These are phyloP conservation scores for Cerastis rubricosa DNA, from an alignment of 2,888 invertebrate genomes.

Conservation along the genomic window DNA sequence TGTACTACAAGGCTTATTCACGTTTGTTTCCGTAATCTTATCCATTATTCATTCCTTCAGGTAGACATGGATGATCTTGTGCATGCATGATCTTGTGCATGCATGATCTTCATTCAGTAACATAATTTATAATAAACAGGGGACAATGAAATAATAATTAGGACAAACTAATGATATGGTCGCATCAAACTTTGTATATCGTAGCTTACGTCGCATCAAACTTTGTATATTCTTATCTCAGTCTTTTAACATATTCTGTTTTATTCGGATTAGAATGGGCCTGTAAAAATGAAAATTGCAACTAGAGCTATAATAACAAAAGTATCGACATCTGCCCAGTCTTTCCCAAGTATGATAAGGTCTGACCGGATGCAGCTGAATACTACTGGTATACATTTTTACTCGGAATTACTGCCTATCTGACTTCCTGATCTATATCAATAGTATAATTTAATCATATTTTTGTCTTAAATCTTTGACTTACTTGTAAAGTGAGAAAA, in stretches of 20 bases:
- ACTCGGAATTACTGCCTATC: no score
- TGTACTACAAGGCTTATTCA: background rate
- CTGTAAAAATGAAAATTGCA: background rate
- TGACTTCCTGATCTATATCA: background rate
- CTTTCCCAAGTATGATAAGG: background rate
- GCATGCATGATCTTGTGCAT: conserved; percentile 13
- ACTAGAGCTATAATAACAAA: background rate
- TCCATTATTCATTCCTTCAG: conserved; percentile 32
- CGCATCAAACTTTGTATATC: conserved; percentile 21
- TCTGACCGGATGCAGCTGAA: no score
- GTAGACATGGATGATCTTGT: conserved; percentile 16
- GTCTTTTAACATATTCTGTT: conserved; percentile 8
- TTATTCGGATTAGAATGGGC: background rate
- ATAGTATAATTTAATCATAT: background rate
- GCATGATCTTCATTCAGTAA: conserved; percentile 37
- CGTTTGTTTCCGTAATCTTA: background rate
- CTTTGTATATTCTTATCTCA: conserved; percentile 35
- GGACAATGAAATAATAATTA: conserved; percentile 26
- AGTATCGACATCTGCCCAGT: background rate
- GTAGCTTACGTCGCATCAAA: conserved; percentile 17
- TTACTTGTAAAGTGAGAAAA: background rate
- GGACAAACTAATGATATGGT: conserved; percentile 22
- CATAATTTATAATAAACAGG: conserved; percentile 47
- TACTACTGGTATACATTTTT: no score
- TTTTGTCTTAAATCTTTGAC: background rate